Evolutionary conservation across 2,113 vertebrate genomes (phyloP), one percentile per base, ranked within the genome.

Genomic region (Ondatra zibethicus): DNA sequence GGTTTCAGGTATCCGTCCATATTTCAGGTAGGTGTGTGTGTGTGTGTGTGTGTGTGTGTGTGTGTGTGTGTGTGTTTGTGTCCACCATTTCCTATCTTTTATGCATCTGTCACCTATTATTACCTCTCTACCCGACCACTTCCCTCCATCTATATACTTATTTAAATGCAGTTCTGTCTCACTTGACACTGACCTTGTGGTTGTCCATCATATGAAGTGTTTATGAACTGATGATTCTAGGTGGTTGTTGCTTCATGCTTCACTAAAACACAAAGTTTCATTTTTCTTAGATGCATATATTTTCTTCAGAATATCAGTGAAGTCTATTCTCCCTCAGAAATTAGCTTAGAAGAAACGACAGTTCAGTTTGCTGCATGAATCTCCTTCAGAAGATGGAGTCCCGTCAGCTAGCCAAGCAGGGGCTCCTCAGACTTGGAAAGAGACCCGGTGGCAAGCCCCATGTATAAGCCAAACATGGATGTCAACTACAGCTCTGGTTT

Each of bases 401-500:
- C 8, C 1, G 0, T 2, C 23, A 10, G 52, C 90, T 93, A 84
- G 84, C 92, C 45, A 29, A 78, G 39, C 1, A 68, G 45, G 82
- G 78, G 52, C 52, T 42, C 13, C 45, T 93, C 92, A 82, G 61
- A 86, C 80, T 65, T 50, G 36, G 52, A 92, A 91, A 77, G n/a
- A 93, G 91, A 82, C 14, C 5, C 61, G 50, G 70, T 45, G 12
- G 68, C 52, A 77, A 86, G 70, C 72, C n/a, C 55, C 16, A 9
- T 36, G 42, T 92, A 36, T 42, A 96, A 92, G 89, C 84, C 91
- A 96, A 97, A 96, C 85, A 93, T 16, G 50, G 58, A 77, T 50
- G 63, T 97, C 96, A 95, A 76, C 21, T 2, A 95, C 95, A 96
- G 97, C 58, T 96, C 96, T 70, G 84, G 39, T 94, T 94, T 90